Evolutionary conservation across 2,888 invertebrate species (phyloP).

Genomic region (Cyclophora punctaria): DNA sequence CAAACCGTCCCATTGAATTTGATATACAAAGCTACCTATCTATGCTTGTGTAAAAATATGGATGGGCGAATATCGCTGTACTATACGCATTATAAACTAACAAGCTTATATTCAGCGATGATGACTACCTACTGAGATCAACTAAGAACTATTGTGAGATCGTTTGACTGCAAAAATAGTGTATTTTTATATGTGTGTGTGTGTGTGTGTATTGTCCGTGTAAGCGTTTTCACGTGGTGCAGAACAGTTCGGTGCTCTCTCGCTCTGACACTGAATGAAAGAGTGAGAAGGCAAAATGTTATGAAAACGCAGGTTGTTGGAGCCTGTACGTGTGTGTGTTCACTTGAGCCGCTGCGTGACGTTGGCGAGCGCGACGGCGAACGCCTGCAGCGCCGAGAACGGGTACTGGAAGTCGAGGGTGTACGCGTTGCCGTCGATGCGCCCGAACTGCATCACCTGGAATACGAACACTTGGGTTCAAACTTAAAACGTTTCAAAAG

Average conservation of each 20-base stretch:
- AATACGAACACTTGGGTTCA: constrained; percentile 12
- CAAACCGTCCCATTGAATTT: constrained; percentile 29
- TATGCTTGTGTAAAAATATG: constrained; percentile 60
- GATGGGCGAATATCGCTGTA: constrained; percentile 34
- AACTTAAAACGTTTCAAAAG: too few species aligned
- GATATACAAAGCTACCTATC: constrained; percentile 60
- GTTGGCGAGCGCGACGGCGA: constrained; percentile 97
- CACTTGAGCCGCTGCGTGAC: constrained; percentile 96
- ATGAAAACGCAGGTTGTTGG: constrained; percentile 25
- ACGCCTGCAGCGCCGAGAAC: constrained; percentile 98
- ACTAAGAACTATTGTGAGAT: too few species aligned
- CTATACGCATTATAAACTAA: constrained; percentile 19
- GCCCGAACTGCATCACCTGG: constrained; percentile 99
- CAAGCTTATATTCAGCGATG: constrained; percentile 22
- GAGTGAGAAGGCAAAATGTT: too few species aligned
- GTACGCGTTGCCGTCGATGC: constrained; percentile 98
- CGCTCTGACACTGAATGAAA: too few species aligned
- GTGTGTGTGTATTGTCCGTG: too few species aligned
- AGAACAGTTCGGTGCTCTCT: too few species aligned
- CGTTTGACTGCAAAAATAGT: constrained; percentile 7
- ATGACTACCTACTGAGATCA: constrained; percentile 8
- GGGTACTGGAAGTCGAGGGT: constrained; percentile 99
- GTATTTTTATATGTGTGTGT: too few species aligned
- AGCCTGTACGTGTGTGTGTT: constrained; percentile 29
- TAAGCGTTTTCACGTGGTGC: too few species aligned